A percentile compares a stretch with the other conserved stretches of the same genome.
Conservation (phyloP, 92 coral and sea anemone genomes). For the Epizoanthus stellaris region DNA sequence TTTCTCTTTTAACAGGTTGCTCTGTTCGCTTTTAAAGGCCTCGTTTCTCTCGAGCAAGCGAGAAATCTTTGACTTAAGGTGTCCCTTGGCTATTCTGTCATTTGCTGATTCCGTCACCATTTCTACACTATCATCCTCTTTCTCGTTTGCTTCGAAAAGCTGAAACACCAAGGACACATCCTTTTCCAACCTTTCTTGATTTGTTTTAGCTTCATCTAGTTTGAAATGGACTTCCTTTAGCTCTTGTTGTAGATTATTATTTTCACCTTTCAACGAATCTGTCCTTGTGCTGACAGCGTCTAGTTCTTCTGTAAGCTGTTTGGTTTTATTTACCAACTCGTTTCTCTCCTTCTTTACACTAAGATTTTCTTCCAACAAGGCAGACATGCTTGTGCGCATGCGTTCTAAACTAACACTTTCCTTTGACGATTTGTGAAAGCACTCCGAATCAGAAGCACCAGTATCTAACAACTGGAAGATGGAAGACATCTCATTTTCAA, state of each 20-base stretch:
- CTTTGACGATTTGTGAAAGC: neutral
- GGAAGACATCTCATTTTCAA: constrained; percentile 75
- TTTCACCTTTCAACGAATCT: constrained; percentile 2
- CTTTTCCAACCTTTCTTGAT: neutral
- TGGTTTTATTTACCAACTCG: neutral
- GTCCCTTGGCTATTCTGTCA: constrained; percentile 6
- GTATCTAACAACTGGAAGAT: constrained; percentile 65
- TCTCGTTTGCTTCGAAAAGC: neutral
- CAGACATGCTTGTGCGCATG: neutral
- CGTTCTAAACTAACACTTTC: neutral
- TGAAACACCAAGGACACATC: neutral
- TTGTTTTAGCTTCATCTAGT: constrained; percentile 6
- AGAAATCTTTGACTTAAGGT: constrained; percentile 17
- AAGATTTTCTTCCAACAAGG: constrained; percentile 21
- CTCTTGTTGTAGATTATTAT: constrained; percentile 10
- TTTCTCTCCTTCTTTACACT: constrained; percentile 7
- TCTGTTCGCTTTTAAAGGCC: constrained; percentile 25
- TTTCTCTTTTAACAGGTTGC: constrained; percentile 60
- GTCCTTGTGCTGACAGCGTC: neutral
- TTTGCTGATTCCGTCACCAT: neutral
- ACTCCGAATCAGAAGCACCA: neutral
- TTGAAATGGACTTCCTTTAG: neutral
- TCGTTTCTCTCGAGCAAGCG: neutral
- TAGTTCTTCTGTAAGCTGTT: neutral
- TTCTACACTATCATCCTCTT: neutral